Percentiles rank a stretch among this genome's conserved stretches.
These are phyloP conservation scores for Halyomorpha halys DNA, from an alignment of 1,140 invertebrate species.

Conservation along the genomic window DNA sequence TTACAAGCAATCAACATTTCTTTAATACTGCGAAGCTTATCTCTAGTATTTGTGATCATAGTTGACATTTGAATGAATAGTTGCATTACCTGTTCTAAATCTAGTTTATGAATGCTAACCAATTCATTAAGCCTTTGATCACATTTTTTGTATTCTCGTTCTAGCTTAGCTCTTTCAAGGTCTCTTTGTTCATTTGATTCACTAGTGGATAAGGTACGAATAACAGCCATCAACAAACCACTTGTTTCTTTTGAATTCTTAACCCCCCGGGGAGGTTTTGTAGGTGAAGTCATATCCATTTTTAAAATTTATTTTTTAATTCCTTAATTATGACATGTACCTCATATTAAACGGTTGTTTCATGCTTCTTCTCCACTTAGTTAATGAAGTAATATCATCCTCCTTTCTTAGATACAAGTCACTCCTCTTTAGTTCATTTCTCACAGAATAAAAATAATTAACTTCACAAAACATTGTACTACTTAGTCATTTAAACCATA, in stretches of 20 bases:
- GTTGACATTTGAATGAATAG: slow-evolving; percentile 72
- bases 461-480: no score
- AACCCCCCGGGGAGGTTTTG: slow-evolving; percentile 68
- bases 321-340: neutral
- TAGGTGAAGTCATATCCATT: slow-evolving; percentile 40
- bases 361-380: no score
- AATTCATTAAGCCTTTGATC: slow-evolving; percentile 79
- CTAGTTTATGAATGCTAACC: slow-evolving; percentile 76
- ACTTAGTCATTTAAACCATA: no score
- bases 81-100: slow-evolving; percentile 78
- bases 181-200: slow-evolving; percentile 91
- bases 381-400: no score
- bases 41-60: slow-evolving; percentile 64
- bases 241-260: slow-evolving; percentile 75
- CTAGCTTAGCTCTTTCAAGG: slow-evolving; percentile 83
- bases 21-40: slow-evolving; percentile 72
- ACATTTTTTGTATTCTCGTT: slow-evolving; percentile 85
- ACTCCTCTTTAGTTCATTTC: no score
- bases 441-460: no score
- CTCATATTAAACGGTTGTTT: neutral
- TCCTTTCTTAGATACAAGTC: no score
- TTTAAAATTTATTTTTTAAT: neutral
- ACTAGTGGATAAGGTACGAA: slow-evolving; percentile 79
- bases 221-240: slow-evolving; percentile 84
- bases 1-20: slow-evolving; percentile 85